Evolutionary conservation across 2,797 vertebrate genomes (phyloP).

Genomic region (Cryptoprocta ferox): DNA sequence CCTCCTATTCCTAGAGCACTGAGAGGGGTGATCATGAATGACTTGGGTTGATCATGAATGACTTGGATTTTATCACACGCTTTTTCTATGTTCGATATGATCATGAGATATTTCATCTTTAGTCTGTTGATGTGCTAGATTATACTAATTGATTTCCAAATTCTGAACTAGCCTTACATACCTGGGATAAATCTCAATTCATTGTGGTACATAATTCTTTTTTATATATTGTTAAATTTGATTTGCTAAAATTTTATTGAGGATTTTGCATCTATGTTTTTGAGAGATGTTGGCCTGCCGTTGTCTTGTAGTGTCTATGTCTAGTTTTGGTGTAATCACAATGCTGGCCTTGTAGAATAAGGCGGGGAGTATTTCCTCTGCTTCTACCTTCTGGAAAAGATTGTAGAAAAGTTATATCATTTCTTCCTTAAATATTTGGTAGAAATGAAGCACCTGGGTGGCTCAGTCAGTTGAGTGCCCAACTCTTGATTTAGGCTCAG

Average conservation of each 20-base stretch:
- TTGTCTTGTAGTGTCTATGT: background rate
- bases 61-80: background rate
- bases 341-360: background rate
- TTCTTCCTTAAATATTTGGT: background rate
- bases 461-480: too few relatives aligned
- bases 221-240: background rate
- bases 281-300: background rate
- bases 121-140: background rate
- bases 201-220: background rate
- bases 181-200: background rate
- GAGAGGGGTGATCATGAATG: background rate
- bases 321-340: background rate
- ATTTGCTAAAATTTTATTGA: background rate
- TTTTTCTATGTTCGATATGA: background rate
- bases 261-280: background rate
- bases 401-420: background rate
- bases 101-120: background rate
- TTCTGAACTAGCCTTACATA: background rate
- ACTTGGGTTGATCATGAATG: background rate
- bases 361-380: background rate
- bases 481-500: too few relatives aligned
- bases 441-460: background rate
- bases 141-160: background rate
- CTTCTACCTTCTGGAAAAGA: background rate
- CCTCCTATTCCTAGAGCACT: background rate